Base-by-base conservation (phyloP, 2,888 invertebrate species). In the Athalia circularis region DNA sequence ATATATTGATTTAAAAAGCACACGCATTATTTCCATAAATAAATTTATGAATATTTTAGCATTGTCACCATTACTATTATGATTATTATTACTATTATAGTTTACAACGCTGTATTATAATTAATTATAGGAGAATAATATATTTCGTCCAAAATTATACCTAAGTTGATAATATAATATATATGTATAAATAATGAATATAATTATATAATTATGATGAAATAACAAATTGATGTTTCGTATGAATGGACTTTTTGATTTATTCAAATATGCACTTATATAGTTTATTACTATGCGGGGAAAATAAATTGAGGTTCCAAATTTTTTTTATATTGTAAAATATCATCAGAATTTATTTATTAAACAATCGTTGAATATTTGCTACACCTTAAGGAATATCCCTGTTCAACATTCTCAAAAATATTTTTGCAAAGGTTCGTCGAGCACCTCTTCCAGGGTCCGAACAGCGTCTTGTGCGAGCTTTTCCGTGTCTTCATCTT, bases 371-470 rank as follows among this genome's bases (percentile, higher is more conserved):
- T 11, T n/a, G 54, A 54, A 54, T 6, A 6, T 9, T 54, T 6
- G 54, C 4, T 54, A n/a, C 29, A 29, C 29, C 29, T 0, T 29
- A 50, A 48, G 9, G 13, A 8, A 62, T 13, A 62, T 13, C 5
- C 5, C 8, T 13, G 4, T 62, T 62, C 0, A 62, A 13, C 0
- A 45, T n/a, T 15, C 15, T 91, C 93, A 96, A 86, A 97, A 95
- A 91, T 96, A 96, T 92, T 96, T 96, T 88, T 97, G 96, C 50
- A 98, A 91, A 0, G 98, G 96, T 91, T 98, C 98, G 4, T 97
- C 98, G 0, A 98, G 92, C 85, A 97, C 95, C 79, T 94, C 93
- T 88, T 98, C 98, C 83, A 98, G 92, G 83, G 96, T 95, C 80
- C 95, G 94, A 4, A 98, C 94, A 3, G 96, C 95, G 81, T 93